These are phyloP conservation scores for Nyctibius bracteatus DNA, from an alignment of 2,113 vertebrate genomes.

Conservation along the genomic window DNA sequence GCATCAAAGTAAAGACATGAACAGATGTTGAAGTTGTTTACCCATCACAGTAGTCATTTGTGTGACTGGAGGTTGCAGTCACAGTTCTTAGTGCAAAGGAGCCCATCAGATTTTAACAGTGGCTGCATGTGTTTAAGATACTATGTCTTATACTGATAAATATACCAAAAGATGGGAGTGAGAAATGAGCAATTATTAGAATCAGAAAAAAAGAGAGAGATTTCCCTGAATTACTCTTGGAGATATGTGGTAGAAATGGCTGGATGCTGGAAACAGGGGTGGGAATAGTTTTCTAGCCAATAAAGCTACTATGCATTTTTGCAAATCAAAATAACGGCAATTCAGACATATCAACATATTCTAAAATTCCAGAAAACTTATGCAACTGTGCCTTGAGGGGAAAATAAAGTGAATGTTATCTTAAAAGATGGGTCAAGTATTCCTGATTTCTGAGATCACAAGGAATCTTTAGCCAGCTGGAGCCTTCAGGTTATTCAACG, in stretches of 20 bases:
- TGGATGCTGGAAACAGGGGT: not conserved
- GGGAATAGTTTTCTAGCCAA: not conserved
- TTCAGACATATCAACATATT: not conserved
- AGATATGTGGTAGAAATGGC: not conserved
- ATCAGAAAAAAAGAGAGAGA: not conserved
- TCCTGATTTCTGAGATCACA: slow-evolving; percentile 58
- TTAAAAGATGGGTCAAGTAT: slow-evolving; percentile 20
- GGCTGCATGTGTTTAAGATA: not conserved
- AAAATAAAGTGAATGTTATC: slow-evolving; percentile 3
- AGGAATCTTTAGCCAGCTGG: slow-evolving; percentile 28
- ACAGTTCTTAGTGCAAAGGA: not conserved
- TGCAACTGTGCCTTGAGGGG: not conserved
- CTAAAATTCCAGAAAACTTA: slow-evolving; percentile 12
- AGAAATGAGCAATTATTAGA: not conserved
- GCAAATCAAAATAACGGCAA: not conserved
- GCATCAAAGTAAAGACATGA: not conserved
- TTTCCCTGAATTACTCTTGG: not conserved
- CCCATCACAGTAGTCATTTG: not conserved
- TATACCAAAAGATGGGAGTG: not conserved
- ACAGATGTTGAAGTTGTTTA: not conserved
- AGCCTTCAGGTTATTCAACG: slow-evolving; percentile 37
- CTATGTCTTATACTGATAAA: not conserved
- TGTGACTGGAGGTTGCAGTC: not conserved
- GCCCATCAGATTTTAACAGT: not conserved
- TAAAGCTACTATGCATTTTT: not conserved